phyloP scores from a whole-genome alignment of 2,797 vertebrate genomes.

The Alauda arvensis region DNA sequence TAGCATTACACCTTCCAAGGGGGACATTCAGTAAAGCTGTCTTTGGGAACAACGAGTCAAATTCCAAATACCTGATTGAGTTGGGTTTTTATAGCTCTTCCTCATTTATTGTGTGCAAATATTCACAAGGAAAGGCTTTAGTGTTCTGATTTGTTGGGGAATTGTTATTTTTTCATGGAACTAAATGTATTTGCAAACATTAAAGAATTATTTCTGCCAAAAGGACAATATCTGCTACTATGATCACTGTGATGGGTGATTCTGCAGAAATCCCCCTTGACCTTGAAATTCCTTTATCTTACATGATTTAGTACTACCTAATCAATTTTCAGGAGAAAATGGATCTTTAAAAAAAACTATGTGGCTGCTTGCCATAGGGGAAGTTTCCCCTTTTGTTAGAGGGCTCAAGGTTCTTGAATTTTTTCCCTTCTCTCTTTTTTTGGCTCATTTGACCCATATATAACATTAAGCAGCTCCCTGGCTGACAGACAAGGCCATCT shows the following conservation, averaged over 20 bases:
- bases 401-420: conserved; percentile 17
- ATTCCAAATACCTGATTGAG: not conserved
- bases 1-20: not conserved
- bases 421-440: conserved; percentile 28
- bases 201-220: not conserved
- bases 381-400: conserved; percentile 12
- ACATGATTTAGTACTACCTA: conserved; percentile 9
- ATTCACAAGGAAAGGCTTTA: not conserved
- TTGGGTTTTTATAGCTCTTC: not conserved
- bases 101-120: not conserved
- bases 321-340: conserved; percentile 48
- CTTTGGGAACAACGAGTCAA: not conserved
- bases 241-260: not conserved
- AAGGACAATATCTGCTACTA: not conserved
- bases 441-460: conserved; percentile 72
- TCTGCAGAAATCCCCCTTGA: not conserved
- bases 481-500: conserved; percentile 67
- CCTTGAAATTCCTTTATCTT: conserved; percentile 43
- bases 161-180: not conserved
- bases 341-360: not conserved
- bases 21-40: not conserved
- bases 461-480: conserved; percentile 67
- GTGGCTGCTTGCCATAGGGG: conserved; percentile 3
- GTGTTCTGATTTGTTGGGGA: not conserved
- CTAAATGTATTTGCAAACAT: not conserved